phyloP scores from a whole-genome alignment of 2,113 vertebrate genomes.

The human region GRCh38 chr9:118090501-118091000 shows the following conservation, averaged over 20 bases:
- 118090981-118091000: neutral
- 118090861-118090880: neutral
- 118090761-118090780: neutral
- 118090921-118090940: neutral
- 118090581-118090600: neutral
- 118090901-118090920: too few relatives aligned
- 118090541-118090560: neutral
- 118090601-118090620: fast-evolving
- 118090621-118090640: neutral
- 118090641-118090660: neutral
- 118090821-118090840: neutral
- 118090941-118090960: neutral
- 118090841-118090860: neutral
- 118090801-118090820: neutral
- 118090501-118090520: neutral
- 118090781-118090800: neutral
- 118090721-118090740: neutral
- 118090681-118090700: neutral
- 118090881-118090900: neutral
- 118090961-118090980: neutral
- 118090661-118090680: neutral
- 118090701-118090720: neutral
- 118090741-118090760: neutral
- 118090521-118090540: fast-evolving
- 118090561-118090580: neutral